Conservation (phyloP, 2,113 vertebrate species). For the Hippocampus comes region DNA sequence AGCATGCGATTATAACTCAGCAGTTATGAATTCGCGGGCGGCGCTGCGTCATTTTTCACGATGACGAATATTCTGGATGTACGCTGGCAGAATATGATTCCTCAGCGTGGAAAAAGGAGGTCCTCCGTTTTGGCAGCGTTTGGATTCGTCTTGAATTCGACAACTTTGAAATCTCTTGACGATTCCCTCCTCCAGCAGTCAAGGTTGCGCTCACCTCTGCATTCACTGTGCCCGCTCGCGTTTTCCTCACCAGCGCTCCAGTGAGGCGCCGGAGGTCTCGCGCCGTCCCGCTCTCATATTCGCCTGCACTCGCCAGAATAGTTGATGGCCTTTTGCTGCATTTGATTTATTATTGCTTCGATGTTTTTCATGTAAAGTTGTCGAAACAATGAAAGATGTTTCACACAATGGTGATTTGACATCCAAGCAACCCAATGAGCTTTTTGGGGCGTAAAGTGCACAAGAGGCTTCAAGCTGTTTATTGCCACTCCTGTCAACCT, state of each 20-base stretch:
- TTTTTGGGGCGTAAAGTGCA: too few relatives aligned
- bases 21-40: slow-evolving; percentile 33
- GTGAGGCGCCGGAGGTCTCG: neutral
- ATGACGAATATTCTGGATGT: neutral
- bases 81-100: neutral
- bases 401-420: neutral
- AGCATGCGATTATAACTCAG: slow-evolving; percentile 21
- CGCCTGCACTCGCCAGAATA: neutral
- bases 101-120: neutral
- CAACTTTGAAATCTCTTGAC: neutral
- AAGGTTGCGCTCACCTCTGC: neutral
- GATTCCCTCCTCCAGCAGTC: neutral
- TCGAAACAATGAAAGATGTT: neutral
- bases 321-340: neutral
- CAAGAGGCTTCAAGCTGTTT: too few relatives aligned
- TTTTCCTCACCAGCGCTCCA: neutral
- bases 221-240: neutral
- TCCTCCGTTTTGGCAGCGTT: slow-evolving; percentile 5
- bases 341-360: neutral
- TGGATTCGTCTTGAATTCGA: neutral
- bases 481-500: too few relatives aligned
- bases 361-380: neutral
- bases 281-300: neutral
- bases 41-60: slow-evolving; percentile 1
- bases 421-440: too few relatives aligned